A percentile compares a stretch with the other conserved stretches of the same genome.
These are phyloP conservation scores for Triplophysa rosa DNA, from an alignment of 2,113 vertebrate species.

Conservation along the genomic window DNA sequence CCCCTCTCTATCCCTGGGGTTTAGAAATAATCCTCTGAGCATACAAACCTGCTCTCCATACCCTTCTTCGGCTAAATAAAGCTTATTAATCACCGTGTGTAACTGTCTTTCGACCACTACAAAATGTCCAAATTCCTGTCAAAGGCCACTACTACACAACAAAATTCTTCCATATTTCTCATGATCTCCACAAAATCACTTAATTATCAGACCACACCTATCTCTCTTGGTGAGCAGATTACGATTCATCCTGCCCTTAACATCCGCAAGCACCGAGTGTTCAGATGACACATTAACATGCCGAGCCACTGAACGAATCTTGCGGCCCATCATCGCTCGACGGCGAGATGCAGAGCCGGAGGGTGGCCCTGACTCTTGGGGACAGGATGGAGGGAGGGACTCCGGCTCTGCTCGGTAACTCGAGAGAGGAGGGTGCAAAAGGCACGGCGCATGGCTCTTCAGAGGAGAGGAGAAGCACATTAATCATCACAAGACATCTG, in stretches of 20 bases:
- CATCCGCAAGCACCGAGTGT: not conserved
- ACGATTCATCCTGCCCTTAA: not conserved
- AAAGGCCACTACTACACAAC: not conserved
- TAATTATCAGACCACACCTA: not conserved
- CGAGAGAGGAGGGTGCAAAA: slow-evolving; percentile 21
- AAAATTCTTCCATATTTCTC: not conserved
- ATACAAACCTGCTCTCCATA: slow-evolving; percentile 39
- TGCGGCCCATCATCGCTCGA: slow-evolving; percentile 30
- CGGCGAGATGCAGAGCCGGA: slow-evolving; percentile 52
- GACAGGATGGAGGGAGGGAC: not conserved
- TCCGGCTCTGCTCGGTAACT: slow-evolving; percentile 34
- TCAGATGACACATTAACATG: slow-evolving; percentile 13
- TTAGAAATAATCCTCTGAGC: slow-evolving; percentile 46
- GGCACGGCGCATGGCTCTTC: slow-evolving; percentile 61
- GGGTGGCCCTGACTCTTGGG: not conserved
- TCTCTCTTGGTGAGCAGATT: not conserved
- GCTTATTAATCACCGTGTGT: slow-evolving; percentile 16
- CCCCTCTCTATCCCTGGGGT: slow-evolving; percentile 28
- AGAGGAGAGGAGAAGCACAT: slow-evolving; percentile 67
- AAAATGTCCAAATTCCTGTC: not conserved
- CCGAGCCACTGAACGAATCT: not conserved
- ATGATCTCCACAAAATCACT: slow-evolving; percentile 22
- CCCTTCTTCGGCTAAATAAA: slow-evolving; percentile 20
- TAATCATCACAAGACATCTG: slow-evolving; percentile 78
- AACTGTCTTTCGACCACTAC: not conserved